Evolutionary conservation across 2,888 invertebrate genomes (phyloP).

Genomic region (Scaptomyza polygonia): DNA sequence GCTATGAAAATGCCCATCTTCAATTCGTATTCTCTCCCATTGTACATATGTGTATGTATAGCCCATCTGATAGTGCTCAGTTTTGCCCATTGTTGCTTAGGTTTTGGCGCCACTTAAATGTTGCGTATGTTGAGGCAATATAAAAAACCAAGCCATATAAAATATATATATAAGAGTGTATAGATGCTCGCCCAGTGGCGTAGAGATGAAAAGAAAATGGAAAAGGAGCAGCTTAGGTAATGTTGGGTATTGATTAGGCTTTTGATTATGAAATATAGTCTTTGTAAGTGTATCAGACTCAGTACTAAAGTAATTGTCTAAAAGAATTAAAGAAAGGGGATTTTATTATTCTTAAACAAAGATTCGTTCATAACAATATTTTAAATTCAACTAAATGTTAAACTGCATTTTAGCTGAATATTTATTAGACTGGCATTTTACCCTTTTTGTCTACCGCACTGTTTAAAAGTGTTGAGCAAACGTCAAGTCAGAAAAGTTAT

Average conservation of each 20-base stretch:
- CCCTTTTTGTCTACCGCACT: conserved; percentile 22
- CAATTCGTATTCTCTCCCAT: conserved; percentile 7
- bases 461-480: not conserved
- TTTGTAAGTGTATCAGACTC: not conserved
- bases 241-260: conserved; percentile 9
- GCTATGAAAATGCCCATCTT: conserved; percentile 41
- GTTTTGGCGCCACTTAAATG: conserved; percentile 73
- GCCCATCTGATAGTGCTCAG: conserved; percentile 63
- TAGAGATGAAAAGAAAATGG: not conserved
- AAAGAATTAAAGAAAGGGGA: not conserved
- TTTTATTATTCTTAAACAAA: not conserved
- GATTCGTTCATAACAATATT: too few relatives aligned
- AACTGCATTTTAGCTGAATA: not conserved
- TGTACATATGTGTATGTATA: conserved; percentile 2
- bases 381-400: not conserved
- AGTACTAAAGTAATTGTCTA: not conserved
- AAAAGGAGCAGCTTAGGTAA: too few relatives aligned
- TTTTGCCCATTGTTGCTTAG: conserved; percentile 41
- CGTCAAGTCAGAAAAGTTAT: not conserved
- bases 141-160: conserved; percentile 61
- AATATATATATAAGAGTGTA: conserved; percentile 54
- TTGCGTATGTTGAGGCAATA: conserved; percentile 64
- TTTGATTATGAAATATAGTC: not conserved
- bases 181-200: conserved; percentile 41
- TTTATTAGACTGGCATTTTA: not conserved